Conservation (phyloP, 23 tunicate species). For the Phallusia fumigata region DNA sequence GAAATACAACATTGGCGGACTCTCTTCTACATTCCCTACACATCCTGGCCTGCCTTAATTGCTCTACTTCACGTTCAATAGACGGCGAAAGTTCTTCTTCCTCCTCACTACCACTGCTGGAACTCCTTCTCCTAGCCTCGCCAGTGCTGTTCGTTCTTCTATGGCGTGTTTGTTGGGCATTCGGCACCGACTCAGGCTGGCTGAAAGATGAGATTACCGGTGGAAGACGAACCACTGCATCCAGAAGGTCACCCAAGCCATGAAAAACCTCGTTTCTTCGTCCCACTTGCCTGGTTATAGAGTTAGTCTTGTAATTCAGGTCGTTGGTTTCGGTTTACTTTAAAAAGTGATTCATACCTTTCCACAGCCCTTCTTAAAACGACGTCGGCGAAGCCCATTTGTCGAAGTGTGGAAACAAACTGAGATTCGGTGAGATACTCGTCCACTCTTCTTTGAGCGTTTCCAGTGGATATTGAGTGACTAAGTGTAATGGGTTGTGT, state of each 20-base stretch:
- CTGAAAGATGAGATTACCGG: neutral
- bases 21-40: constrained; percentile 43
- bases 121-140: neutral
- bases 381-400: neutral
- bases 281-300: neutral
- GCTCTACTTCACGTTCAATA: constrained; percentile 15
- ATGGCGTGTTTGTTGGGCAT: neutral
- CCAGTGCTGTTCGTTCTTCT: neutral
- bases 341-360: neutral
- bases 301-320: no score
- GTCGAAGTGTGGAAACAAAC: neutral
- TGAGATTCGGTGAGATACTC: neutral
- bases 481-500: no score
- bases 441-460: neutral
- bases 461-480: neutral
- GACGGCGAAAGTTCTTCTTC: neutral
- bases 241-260: neutral
- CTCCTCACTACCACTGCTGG: neutral
- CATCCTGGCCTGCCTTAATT: constrained; percentile 15
- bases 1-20: constrained; percentile 43
- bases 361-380: neutral
- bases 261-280: neutral
- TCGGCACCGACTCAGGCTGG: neutral
- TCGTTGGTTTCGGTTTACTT: no score
- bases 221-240: neutral